phyloP scores from a whole-genome alignment of 2,797 vertebrate genomes.

The Lepus oiostolus region DNA sequence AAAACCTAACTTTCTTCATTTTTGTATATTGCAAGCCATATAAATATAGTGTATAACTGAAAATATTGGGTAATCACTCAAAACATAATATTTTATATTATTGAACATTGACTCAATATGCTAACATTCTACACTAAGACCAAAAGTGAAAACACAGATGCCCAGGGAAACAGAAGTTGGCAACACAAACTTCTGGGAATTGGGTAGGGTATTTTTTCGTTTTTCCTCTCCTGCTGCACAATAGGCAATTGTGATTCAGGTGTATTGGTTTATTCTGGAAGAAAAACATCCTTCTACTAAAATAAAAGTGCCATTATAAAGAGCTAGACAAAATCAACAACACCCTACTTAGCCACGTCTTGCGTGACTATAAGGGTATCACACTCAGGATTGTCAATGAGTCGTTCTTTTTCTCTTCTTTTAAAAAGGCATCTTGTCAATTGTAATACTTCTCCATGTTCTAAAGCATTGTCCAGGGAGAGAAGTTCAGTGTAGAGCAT shows the following conservation, averaged over 20 bases:
- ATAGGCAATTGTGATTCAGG: slow-evolving; percentile 84
- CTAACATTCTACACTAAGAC: slow-evolving; percentile 36
- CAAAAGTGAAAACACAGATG: slow-evolving; percentile 48
- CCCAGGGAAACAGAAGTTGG: slow-evolving; percentile 32
- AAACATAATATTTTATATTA: not conserved
- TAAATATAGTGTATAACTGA: not conserved
- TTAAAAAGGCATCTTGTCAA: slow-evolving; percentile 77
- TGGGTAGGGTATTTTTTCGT: not conserved
- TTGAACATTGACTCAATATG: slow-evolving; percentile 4
- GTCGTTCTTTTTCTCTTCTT: slow-evolving; percentile 78
- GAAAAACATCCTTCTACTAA: slow-evolving; percentile 73
- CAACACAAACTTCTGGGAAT: not conserved
- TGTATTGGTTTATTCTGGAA: slow-evolving; percentile 85
- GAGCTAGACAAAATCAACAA: slow-evolving; percentile 82
- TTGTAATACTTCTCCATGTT: slow-evolving; percentile 74
- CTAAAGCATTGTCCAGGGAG: slow-evolving; percentile 67
- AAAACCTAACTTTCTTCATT: slow-evolving; percentile 30
- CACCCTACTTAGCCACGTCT: slow-evolving; percentile 74
- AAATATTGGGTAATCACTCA: not conserved
- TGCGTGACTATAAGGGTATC: slow-evolving; percentile 78
- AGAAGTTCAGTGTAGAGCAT: not conserved
- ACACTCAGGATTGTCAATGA: slow-evolving; percentile 76
- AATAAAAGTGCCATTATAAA: slow-evolving; percentile 85
- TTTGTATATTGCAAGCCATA: not conserved
- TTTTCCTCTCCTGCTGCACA: slow-evolving; percentile 71